Evolutionary conservation across 2,888 invertebrate genomes (phyloP).

Genomic region (Nasonovia ribisnigri): DNA sequence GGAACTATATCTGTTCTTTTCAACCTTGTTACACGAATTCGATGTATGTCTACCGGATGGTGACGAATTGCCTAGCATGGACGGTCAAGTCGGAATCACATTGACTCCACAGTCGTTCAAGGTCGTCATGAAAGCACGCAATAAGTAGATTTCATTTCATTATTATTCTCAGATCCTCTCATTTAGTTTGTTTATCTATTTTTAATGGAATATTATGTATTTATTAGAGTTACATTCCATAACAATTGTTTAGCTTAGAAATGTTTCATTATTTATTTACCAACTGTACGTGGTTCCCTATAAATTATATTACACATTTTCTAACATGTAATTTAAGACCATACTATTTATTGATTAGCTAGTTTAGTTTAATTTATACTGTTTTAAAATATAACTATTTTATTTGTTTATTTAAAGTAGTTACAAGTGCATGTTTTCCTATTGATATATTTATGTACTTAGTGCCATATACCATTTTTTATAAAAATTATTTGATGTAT

Average conservation of each 20-base stretch:
- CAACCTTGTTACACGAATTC: slow-evolving; percentile 86
- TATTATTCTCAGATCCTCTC: slow-evolving; percentile 44
- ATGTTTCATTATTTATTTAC: slow-evolving; percentile 54
- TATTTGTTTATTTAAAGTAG: slow-evolving; percentile 6
- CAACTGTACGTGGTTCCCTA: slow-evolving; percentile 17
- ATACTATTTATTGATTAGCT: slow-evolving; percentile 47
- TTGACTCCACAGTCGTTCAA: slow-evolving; percentile 85
- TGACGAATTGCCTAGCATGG: slow-evolving; percentile 80
- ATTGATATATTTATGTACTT: slow-evolving; percentile 51
- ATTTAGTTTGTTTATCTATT: slow-evolving; percentile 8
- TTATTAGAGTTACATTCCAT: background rate
- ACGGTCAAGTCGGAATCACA: slow-evolving; percentile 87
- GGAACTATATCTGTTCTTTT: slow-evolving; percentile 91
- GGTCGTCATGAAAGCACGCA: slow-evolving; percentile 71
- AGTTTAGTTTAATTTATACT: background rate
- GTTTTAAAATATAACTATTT: background rate
- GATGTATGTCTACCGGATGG: slow-evolving; percentile 81
- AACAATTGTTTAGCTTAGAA: background rate
- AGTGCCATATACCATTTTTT: slow-evolving; percentile 57
- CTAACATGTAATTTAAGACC: background rate
- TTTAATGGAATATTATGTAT: slow-evolving; percentile 2
- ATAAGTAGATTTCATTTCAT: background rate
- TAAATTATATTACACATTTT: background rate
- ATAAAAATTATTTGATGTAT: slow-evolving; percentile 38
- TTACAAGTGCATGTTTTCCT: slow-evolving; percentile 51